A percentile compares a stretch with the other conserved stretches of the same genome.
phyloP scores from a whole-genome alignment of 2,113 vertebrate species.

The Paratilapia polleni region DNA sequence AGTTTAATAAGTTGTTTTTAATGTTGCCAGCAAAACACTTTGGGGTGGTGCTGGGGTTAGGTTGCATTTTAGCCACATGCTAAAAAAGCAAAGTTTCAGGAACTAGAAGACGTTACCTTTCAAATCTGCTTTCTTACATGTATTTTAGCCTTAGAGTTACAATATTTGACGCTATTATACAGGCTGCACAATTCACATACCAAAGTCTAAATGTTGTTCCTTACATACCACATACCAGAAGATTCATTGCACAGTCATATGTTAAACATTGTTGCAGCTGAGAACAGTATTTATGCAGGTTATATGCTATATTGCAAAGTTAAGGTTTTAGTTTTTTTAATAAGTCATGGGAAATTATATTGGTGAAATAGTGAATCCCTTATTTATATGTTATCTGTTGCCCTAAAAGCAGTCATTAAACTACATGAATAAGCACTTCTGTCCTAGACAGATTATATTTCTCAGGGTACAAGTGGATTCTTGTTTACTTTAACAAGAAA shows the following conservation, averaged over 20 bases:
- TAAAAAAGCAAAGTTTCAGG: too few species aligned
- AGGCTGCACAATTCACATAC: neutral
- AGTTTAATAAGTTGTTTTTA: neutral
- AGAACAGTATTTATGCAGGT: neutral
- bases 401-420: slow-evolving; percentile 13
- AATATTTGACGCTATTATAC: too few species aligned
- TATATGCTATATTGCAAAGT: neutral
- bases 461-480: neutral
- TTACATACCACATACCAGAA: neutral
- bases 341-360: neutral
- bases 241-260: neutral
- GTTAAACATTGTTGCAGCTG: neutral
- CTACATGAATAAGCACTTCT: neutral
- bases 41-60: too few species aligned
- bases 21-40: neutral
- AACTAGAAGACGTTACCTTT: too few species aligned
- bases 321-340: neutral
- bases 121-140: too few species aligned
- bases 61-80: too few species aligned
- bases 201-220: too few species aligned
- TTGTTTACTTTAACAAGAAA: slow-evolving; percentile 25
- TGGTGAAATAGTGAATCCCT: neutral
- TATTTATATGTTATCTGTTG: neutral
- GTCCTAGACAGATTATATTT: slow-evolving; percentile 7
- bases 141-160: neutral